A percentile compares a stretch with the other conserved stretches of the same genome.
phyloP scores from a whole-genome alignment of 2,797 vertebrate genomes.

The Pangasius larnaudii region DNA sequence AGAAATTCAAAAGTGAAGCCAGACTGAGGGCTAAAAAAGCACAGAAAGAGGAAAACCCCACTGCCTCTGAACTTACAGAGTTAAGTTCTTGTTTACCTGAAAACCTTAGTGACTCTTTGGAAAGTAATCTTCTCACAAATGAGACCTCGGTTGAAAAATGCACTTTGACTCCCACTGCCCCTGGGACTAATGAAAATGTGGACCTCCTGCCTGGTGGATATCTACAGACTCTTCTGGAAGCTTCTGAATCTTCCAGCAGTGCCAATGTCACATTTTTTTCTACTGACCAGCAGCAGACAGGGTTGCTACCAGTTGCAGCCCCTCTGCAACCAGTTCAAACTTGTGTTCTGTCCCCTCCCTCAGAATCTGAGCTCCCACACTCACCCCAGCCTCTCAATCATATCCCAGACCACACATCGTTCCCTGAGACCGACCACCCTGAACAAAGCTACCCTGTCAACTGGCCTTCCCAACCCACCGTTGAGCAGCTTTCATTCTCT shows the following conservation, averaged over 20 bases:
- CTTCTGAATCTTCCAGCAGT: slow-evolving; percentile 83
- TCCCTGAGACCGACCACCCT: slow-evolving; percentile 44
- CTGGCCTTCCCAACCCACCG: slow-evolving; percentile 73
- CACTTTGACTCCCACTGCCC: slow-evolving; percentile 71
- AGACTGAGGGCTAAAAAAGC: slow-evolving; percentile 83
- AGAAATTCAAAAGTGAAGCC: slow-evolving; percentile 89
- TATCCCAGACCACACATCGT: slow-evolving; percentile 35
- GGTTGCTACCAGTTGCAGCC: slow-evolving; percentile 67
- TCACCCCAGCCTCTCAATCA: slow-evolving; percentile 73
- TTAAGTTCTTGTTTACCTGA: slow-evolving; percentile 63
- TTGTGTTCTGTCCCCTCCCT: slow-evolving; percentile 81
- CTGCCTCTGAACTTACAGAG: slow-evolving; percentile 61
- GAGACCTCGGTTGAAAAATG: slow-evolving; percentile 75
- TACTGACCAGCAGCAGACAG: slow-evolving; percentile 76
- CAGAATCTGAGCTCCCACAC: slow-evolving; percentile 83
- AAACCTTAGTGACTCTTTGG: slow-evolving; percentile 57
- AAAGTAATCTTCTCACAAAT: slow-evolving; percentile 41
- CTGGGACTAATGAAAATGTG: slow-evolving; percentile 66
- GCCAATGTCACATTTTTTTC: slow-evolving; percentile 79
- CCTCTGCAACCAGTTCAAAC: slow-evolving; percentile 79
- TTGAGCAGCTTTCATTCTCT: slow-evolving; percentile 68
- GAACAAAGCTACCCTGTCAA: slow-evolving; percentile 71
- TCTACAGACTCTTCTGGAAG: slow-evolving; percentile 87
- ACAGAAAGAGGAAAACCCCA: slow-evolving; percentile 56
- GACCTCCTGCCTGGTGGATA: slow-evolving; percentile 87